Evolutionary conservation across 2,888 invertebrate genomes (phyloP).

Genomic region (Dendrolimus pini): DNA sequence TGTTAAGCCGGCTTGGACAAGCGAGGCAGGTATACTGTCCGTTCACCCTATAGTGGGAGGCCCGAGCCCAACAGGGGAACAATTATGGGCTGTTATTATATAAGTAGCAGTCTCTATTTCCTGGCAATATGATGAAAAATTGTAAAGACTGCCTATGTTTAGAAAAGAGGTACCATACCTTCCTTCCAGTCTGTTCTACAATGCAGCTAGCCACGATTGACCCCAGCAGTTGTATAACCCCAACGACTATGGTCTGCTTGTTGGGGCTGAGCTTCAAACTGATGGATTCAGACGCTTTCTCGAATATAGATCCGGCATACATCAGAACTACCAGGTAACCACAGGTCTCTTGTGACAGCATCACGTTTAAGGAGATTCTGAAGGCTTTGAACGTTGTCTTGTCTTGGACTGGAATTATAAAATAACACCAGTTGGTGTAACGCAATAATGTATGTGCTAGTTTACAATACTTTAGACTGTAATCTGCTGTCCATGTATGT

Average conservation of each 20-base stretch:
- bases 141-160: no score
- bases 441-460: no score
- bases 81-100: no score
- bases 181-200: conserved; percentile 64
- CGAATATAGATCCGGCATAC: conserved; percentile 69
- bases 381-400: conserved; percentile 68
- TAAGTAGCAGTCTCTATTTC: no score
- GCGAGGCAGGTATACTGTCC: no score
- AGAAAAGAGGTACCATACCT: conserved; percentile 29
- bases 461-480: no score
- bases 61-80: no score
- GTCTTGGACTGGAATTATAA: conserved; percentile 49
- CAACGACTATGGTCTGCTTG: conserved; percentile 67
- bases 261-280: conserved; percentile 61
- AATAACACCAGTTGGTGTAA: background rate
- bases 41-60: no score
- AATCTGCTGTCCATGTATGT: no score
- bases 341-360: conserved; percentile 68
- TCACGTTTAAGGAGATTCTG: conserved; percentile 62
- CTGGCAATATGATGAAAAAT: no score
- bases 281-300: conserved; percentile 60
- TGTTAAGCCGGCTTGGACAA: no score
- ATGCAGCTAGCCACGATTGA: conserved; percentile 66
- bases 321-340: conserved; percentile 69
- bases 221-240: conserved; percentile 57